Percentiles rank a stretch among this genome's conserved stretches.
phyloP scores from a whole-genome alignment of 2,888 invertebrate genomes.

The Scaptomyza caliginosa region DNA sequence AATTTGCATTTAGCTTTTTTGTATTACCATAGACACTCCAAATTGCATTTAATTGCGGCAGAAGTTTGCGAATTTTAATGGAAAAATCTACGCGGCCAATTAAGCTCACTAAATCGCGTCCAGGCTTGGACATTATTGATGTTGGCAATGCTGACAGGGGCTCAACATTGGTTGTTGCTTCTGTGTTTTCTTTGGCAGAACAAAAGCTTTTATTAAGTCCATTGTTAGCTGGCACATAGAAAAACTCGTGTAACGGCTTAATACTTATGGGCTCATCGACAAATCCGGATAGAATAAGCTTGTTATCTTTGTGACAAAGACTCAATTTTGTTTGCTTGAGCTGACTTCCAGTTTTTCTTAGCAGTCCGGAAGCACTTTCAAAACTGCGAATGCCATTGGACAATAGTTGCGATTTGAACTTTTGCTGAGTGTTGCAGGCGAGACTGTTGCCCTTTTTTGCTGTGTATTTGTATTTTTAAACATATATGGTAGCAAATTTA shows the following conservation, averaged over 20 bases:
- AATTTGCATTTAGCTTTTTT: background rate
- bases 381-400: slow-evolving; percentile 51
- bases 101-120: slow-evolving; percentile 62
- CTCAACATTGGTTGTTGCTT: slow-evolving; percentile 20
- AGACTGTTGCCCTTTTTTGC: slow-evolving; percentile 32
- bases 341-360: slow-evolving; percentile 59
- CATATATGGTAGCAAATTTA: background rate
- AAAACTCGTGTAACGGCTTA: slow-evolving; percentile 44
- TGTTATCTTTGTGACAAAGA: slow-evolving; percentile 55
- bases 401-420: slow-evolving; percentile 34
- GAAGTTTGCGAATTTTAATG: slow-evolving; percentile 69
- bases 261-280: slow-evolving; percentile 39
- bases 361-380: slow-evolving; percentile 59
- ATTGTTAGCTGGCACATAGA: slow-evolving; percentile 21
- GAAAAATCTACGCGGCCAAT: slow-evolving; percentile 79
- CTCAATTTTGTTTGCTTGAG: slow-evolving; percentile 72
- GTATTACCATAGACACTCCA: slow-evolving; percentile 81
- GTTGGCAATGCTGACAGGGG: slow-evolving; percentile 22
- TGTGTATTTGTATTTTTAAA: background rate
- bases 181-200: background rate
- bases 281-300: slow-evolving; percentile 56
- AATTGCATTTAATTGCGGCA: slow-evolving; percentile 67
- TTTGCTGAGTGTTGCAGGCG: slow-evolving; percentile 42
- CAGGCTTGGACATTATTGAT: slow-evolving; percentile 39
- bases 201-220: background rate